Conservation (phyloP, 2,113 vertebrate species). For the Falco punctatus region DNA sequence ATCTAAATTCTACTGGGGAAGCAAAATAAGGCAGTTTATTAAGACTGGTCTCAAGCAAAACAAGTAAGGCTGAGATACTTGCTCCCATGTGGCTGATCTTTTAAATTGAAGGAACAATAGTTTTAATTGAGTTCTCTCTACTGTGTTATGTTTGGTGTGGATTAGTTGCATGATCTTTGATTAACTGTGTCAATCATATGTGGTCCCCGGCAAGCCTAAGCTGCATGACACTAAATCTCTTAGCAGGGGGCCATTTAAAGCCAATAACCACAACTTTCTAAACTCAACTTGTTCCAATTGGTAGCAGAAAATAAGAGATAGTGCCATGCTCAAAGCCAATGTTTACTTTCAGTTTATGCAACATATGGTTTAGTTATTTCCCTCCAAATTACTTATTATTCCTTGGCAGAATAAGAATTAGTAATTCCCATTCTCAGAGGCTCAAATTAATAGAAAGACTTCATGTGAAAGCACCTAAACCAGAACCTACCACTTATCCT, state of each 20-base stretch:
- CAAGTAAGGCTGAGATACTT: neutral
- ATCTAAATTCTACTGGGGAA: neutral
- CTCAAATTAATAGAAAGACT: neutral
- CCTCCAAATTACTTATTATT: neutral
- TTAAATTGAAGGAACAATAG: neutral
- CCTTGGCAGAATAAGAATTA: neutral
- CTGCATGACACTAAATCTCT: neutral
- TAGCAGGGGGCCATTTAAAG: neutral
- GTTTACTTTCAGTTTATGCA: neutral
- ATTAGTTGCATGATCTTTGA: conserved; percentile 38
- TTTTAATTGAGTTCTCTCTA: conserved; percentile 44
- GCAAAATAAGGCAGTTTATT: neutral
- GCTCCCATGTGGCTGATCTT: neutral
- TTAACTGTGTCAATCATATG: conserved; percentile 31
- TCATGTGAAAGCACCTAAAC: neutral
- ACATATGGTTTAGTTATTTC: neutral
- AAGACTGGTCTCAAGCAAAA: neutral
- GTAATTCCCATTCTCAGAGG: neutral
- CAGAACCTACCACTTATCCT: neutral
- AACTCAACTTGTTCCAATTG: neutral
- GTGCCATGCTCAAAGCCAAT: neutral
- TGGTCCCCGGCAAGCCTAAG: neutral
- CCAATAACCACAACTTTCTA: neutral
- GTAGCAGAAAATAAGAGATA: neutral
- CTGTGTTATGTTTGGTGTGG: neutral